Evolutionary conservation across 2,888 invertebrate species (phyloP), one percentile per base, ranked within the genome.

Genomic region (Erebia epiphron): DNA sequence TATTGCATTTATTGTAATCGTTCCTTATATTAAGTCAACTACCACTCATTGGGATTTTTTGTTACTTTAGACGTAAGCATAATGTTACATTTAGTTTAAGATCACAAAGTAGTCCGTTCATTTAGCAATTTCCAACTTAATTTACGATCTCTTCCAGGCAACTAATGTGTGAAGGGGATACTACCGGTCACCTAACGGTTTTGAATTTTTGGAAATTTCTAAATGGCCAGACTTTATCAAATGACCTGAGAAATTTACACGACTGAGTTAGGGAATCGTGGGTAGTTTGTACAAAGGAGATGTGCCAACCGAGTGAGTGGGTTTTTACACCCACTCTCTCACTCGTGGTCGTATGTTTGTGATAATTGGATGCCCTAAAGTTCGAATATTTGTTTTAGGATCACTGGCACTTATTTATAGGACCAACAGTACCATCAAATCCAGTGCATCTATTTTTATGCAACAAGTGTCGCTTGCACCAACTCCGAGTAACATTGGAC

Each of bases 61-160:
- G 81, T 81, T 84, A 83, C 79, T 81, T 77, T 85, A 84, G 80
- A 78, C 75, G 73, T 87, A 86, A 87, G 86, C 83, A 81, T 86
- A 80, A 78, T 83, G 83, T 79, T 84, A 83, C 83, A 86, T 86
- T 86, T 86, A 84, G 77, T 74, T 70, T 68, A 76, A 74, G 73
- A 72, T 67, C 58, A 71, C 57, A 68, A 10, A 18, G 11, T 16
- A 46, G 11, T 18, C 60, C 43, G 43, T 46, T 61, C 16, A 16
- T 61, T 61, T 43, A 43, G 61, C 43, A 18, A 61, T 18, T 46
- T 43, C 5, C 16, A 43, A 18, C 16, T 46, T 35, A 35, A 35
- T 35, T 35, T 35, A 35, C 35, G 35, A 35, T 35, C 35, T 35
- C 35, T 35, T 35, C 35, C 35, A 35, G 7, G 35, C 35, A 35